Conservation (phyloP, 2,888 invertebrate genomes). For the Acrobasis repandana region DNA sequence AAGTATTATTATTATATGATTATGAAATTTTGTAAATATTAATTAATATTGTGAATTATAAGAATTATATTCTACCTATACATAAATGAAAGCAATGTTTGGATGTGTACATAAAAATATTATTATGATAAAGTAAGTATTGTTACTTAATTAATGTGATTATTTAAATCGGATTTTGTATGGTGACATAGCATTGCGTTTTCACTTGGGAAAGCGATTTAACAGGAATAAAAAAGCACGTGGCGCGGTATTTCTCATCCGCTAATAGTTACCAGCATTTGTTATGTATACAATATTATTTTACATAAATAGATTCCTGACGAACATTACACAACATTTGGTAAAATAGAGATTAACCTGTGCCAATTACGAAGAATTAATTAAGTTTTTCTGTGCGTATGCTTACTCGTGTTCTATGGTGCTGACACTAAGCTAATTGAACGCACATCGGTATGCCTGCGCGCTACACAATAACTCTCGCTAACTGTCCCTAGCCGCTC, state of each 20-base stretch:
- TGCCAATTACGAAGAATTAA: conserved; percentile 20
- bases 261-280: conserved; percentile 46
- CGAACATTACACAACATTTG: conserved; percentile 14
- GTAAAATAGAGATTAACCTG: conserved; percentile 21
- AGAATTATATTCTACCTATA: conserved; percentile 53
- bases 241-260: conserved; percentile 43
- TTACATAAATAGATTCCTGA: conserved; percentile 20
- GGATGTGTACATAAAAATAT: conserved; percentile 70
- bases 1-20: conserved; percentile 61
- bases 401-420: conserved; percentile 25
- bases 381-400: conserved; percentile 15
- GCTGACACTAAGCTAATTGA: conserved; percentile 28
- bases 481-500: conserved; percentile 1
- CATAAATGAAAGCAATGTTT: conserved; percentile 70
- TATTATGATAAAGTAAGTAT: conserved; percentile 56
- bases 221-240: conserved; percentile 31
- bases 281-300: conserved; percentile 31
- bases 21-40: conserved; percentile 45
- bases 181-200: conserved; percentile 52
- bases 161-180: conserved; percentile 64
- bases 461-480: neutral
- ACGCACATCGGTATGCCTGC: conserved; percentile 28
- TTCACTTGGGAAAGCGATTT: conserved; percentile 37
- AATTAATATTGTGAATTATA: conserved; percentile 47
- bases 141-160: conserved; percentile 76